A percentile compares a stretch with the other conserved stretches of the same genome.
These are phyloP conservation scores for Meganola albula DNA, from an alignment of 2,888 invertebrate species.

Conservation along the genomic window DNA sequence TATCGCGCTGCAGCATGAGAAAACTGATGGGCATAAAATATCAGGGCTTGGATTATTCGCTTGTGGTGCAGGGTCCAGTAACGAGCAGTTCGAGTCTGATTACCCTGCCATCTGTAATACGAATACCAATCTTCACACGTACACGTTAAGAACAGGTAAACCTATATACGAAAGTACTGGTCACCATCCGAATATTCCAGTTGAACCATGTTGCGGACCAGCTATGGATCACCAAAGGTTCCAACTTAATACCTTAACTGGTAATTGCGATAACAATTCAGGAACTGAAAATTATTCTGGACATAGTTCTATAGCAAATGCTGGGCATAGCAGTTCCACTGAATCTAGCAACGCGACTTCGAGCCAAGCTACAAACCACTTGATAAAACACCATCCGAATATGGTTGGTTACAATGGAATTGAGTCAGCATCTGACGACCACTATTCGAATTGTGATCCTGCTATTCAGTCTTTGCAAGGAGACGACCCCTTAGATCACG, in stretches of 20 bases:
- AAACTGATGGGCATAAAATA: conserved; percentile 80
- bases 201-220: conserved; percentile 62
- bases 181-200: conserved; percentile 57
- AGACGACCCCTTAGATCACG: conserved; percentile 70
- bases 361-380: conserved; percentile 70
- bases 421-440: conserved; percentile 71
- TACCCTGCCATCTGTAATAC: conserved; percentile 92
- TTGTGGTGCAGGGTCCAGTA: conserved; percentile 89
- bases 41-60: conserved; percentile 89
- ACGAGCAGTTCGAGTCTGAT: conserved; percentile 88
- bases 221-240: conserved; percentile 66
- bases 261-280: conserved; percentile 78
- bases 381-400: conserved; percentile 71
- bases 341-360: conserved; percentile 74
- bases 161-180: conserved; percentile 83
- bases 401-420: conserved; percentile 67
- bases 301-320: conserved; percentile 77
- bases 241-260: conserved; percentile 74
- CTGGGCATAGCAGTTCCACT: conserved; percentile 73
- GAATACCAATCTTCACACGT: conserved; percentile 90
- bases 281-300: conserved; percentile 81
- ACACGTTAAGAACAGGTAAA: conserved; percentile 86
- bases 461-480: conserved; percentile 70
- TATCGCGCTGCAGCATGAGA: conserved; percentile 83
- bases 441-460: conserved; percentile 74